Percentiles rank a stretch among this genome's conserved stretches.
phyloP scores from a whole-genome alignment of 2,888 invertebrate genomes.

The Volucella bombylans region DNA sequence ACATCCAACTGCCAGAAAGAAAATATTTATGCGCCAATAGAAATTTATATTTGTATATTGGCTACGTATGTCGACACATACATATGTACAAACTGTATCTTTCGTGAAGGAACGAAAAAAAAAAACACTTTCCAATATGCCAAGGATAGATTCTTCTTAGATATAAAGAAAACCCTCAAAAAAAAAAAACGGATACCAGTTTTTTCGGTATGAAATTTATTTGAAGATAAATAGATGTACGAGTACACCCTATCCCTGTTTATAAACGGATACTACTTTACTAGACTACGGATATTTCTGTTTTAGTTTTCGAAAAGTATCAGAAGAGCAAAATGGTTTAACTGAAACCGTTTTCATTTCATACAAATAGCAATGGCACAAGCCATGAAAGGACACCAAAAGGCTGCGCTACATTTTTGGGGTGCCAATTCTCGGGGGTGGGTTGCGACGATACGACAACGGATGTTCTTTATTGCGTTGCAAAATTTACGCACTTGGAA shows the following conservation, averaged over 20 bases:
- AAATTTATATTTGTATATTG: too few relatives aligned
- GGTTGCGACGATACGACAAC: slow-evolving; percentile 59
- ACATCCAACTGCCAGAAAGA: slow-evolving; percentile 48
- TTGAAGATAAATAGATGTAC: slow-evolving; percentile 69
- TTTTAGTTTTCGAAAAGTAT: slow-evolving; percentile 53
- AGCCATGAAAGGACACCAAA: slow-evolving; percentile 32
- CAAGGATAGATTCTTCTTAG: background rate
- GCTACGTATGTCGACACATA: too few relatives aligned
- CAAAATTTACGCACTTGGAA: slow-evolving; percentile 75
- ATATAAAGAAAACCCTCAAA: slow-evolving; percentile 19
- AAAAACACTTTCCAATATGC: slow-evolving; percentile 30
- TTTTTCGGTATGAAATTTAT: slow-evolving; percentile 47
- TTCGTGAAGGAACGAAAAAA: background rate
- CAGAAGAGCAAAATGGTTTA: slow-evolving; percentile 50
- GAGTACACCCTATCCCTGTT: slow-evolving; percentile 30
- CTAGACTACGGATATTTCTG: slow-evolving; percentile 49
- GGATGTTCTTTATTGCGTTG: slow-evolving; percentile 75
- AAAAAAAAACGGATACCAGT: slow-evolving; percentile 54
- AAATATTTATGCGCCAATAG: too few relatives aligned
- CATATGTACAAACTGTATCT: background rate
- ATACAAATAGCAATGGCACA: slow-evolving; percentile 41
- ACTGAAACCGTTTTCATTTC: slow-evolving; percentile 21
- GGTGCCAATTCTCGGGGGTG: slow-evolving; percentile 46
- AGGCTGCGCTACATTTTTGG: slow-evolving; percentile 49
- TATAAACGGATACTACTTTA: slow-evolving; percentile 28